Evolutionary conservation across 2,113 vertebrate species (phyloP).

Genomic region (Melanerpes aurifrons): DNA sequence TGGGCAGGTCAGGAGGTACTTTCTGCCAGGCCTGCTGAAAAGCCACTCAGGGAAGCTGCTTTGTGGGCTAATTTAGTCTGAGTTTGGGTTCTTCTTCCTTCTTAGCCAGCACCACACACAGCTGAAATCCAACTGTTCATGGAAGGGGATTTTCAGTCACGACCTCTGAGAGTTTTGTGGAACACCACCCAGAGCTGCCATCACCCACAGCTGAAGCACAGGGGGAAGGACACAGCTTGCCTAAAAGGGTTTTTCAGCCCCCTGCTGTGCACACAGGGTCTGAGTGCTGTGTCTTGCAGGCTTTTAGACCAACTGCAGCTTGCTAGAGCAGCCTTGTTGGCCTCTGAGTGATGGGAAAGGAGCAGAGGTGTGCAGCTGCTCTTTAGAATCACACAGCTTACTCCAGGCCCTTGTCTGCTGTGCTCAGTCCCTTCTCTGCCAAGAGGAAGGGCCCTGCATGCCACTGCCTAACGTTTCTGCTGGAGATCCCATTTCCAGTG

Average conservation of each 20-base stretch:
- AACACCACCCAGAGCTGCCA: background rate
- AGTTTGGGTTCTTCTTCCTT: background rate
- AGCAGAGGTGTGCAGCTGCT: background rate
- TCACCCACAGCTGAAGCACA: background rate
- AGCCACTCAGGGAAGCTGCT: background rate
- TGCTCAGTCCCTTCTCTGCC: background rate
- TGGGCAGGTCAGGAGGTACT: background rate
- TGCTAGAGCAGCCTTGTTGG: background rate
- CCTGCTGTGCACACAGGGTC: background rate
- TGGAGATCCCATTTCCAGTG: fast-evolving
- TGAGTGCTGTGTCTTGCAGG: background rate
- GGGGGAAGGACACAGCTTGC: background rate
- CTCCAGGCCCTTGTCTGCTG: background rate
- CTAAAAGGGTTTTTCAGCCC: background rate
- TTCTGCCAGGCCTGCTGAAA: background rate
- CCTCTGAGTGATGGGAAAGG: fast-evolving
- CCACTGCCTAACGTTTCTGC: fast-evolving
- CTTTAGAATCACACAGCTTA: background rate
- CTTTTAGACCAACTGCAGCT: background rate
- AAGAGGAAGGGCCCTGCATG: fast-evolving
- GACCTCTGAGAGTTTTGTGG: background rate
- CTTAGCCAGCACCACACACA: background rate
- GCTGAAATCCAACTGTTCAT: background rate
- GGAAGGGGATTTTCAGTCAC: background rate
- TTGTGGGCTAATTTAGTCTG: background rate